A percentile compares a stretch with the other conserved stretches of the same genome.
phyloP scores from a whole-genome alignment of 2,888 invertebrate genomes.

The Perizoma affinitatum region DNA sequence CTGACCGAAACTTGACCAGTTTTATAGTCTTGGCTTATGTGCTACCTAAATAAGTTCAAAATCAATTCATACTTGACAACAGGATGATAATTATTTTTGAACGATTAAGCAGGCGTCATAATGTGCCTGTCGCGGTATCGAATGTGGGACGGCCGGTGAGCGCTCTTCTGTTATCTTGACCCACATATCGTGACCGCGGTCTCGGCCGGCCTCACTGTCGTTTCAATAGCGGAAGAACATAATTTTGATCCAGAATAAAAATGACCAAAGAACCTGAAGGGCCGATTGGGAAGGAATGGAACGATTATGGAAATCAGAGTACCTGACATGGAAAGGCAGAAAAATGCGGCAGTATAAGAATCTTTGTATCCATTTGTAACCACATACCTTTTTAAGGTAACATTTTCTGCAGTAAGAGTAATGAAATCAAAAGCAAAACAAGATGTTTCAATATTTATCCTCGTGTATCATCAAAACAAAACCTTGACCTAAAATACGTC shows the following conservation, averaged over 20 bases:
- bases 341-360: neutral
- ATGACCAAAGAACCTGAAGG: constrained; percentile 1
- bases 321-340: neutral
- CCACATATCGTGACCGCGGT: constrained; percentile 70
- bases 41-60: neutral
- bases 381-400: neutral
- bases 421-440: constrained; percentile 22
- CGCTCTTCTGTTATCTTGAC: constrained; percentile 73
- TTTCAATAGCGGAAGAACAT: constrained; percentile 60
- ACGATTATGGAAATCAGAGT: constrained; percentile 1
- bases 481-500: constrained; percentile 72
- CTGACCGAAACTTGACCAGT: neutral
- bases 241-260: constrained; percentile 51
- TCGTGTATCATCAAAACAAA: constrained; percentile 66
- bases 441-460: constrained; percentile 54
- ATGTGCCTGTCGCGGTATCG: constrained; percentile 39
- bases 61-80: constrained; percentile 6
- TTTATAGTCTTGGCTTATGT: neutral
- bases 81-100: neutral
- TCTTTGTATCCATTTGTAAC: neutral
- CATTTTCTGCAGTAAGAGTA: neutral
- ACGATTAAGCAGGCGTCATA: constrained; percentile 25
- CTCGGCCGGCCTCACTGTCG: constrained; percentile 50
- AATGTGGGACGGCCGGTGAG: constrained; percentile 57
- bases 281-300: constrained; percentile 3